phyloP scores from a whole-genome alignment of 2,888 invertebrate species.

The Coleophora flavipennella region DNA sequence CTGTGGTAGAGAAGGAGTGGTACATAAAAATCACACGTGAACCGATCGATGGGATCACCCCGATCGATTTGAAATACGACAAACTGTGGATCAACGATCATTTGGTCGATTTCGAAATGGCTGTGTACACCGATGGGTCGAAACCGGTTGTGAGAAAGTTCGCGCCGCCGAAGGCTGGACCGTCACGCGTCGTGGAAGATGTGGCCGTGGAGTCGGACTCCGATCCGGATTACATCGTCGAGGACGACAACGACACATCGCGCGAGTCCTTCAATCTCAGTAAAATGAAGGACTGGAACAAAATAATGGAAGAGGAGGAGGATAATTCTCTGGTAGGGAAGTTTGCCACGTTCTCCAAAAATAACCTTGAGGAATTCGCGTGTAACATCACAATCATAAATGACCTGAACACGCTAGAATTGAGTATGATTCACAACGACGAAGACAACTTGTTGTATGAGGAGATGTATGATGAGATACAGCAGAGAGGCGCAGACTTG shows the following conservation, averaged over 20 bases:
- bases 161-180: slow-evolving; percentile 14
- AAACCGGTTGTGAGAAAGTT: slow-evolving; percentile 38
- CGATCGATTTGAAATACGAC: slow-evolving; percentile 47
- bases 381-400: slow-evolving; percentile 48
- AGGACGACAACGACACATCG: slow-evolving; percentile 26
- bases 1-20: slow-evolving; percentile 72
- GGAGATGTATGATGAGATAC: slow-evolving; percentile 62
- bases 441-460: slow-evolving; percentile 56
- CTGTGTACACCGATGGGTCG: slow-evolving; percentile 43
- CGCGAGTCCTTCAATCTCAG: slow-evolving; percentile 4
- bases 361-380: slow-evolving; percentile 29
- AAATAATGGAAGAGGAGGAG: slow-evolving; percentile 38
- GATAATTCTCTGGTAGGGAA: too few species aligned
- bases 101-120: slow-evolving; percentile 58
- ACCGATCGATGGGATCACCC: slow-evolving; percentile 33
- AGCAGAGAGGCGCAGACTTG: slow-evolving; percentile 46
- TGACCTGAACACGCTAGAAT: slow-evolving; percentile 35
- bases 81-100: slow-evolving; percentile 59
- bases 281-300: slow-evolving; percentile 40
- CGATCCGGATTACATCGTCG: slow-evolving; percentile 46
- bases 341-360: slow-evolving; percentile 14
- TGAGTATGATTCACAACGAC: slow-evolving; percentile 44
- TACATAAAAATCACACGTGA: slow-evolving; percentile 55
- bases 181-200: slow-evolving; percentile 10
- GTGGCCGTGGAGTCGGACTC: slow-evolving; percentile 27